Conservation (phyloP, 2,113 vertebrate species). For the Eulemur macaco region DNA sequence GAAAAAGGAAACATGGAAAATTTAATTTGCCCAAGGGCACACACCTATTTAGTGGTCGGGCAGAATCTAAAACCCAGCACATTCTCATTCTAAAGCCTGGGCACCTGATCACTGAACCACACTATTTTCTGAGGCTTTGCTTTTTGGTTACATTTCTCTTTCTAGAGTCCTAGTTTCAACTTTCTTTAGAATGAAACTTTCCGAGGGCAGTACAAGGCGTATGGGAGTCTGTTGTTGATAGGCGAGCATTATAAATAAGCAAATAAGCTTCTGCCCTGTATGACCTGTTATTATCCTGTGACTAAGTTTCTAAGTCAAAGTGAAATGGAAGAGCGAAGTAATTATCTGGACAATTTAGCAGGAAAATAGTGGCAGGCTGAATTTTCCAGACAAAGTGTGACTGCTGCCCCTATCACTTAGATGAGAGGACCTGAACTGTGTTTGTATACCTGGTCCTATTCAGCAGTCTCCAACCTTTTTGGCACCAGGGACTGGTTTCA, state of each 20-base stretch:
- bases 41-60: not conserved
- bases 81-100: not conserved
- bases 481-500: too few species aligned
- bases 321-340: conserved; percentile 58
- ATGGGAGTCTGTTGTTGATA: not conserved
- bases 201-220: not conserved
- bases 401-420: not conserved
- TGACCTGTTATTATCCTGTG: conserved; percentile 36
- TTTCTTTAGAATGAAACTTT: conserved; percentile 55
- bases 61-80: not conserved
- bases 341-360: conserved; percentile 74
- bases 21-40: not conserved
- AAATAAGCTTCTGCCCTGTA: not conserved
- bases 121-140: not conserved
- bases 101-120: not conserved
- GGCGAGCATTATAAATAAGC: not conserved
- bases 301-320: conserved; percentile 63
- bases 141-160: not conserved
- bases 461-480: too few species aligned
- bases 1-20: not conserved
- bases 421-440: not conserved
- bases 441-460: not conserved
- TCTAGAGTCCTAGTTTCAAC: conserved; percentile 16
- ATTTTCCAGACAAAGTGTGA: conserved; percentile 45
- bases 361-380: conserved; percentile 46